Conservation (phyloP, 2,113 vertebrate genomes). For the Cisticola juncidis region DNA sequence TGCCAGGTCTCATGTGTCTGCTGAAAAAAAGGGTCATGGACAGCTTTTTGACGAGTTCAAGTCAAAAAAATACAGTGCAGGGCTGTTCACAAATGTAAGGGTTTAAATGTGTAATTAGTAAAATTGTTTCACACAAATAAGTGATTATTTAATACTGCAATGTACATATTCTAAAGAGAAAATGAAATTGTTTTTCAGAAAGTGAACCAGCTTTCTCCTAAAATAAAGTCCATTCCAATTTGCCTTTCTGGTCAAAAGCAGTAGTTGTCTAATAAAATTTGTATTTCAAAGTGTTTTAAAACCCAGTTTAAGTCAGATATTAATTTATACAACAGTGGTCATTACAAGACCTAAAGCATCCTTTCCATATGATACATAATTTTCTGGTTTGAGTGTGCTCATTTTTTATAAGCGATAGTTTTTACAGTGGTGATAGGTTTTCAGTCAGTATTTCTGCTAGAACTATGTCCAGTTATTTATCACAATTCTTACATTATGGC, state of each 20-base stretch:
- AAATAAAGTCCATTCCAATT: background rate
- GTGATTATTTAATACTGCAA: background rate
- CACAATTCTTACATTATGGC: background rate
- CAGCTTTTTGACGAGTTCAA: background rate
- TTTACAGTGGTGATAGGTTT: background rate
- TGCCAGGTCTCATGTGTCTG: background rate
- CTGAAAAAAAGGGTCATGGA: background rate
- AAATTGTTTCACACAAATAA: background rate
- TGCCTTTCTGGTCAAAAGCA: background rate
- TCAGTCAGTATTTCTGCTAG: background rate
- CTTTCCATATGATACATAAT: background rate
- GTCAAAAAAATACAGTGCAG: background rate
- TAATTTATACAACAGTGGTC: background rate
- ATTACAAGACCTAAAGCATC: background rate
- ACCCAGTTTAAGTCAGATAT: background rate
- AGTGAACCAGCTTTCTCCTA: background rate
- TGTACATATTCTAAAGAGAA: background rate
- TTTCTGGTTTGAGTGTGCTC: background rate
- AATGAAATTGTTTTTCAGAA: background rate
- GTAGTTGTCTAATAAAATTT: background rate
- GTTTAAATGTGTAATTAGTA: background rate
- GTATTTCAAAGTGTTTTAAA: background rate
- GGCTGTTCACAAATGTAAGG: background rate
- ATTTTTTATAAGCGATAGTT: background rate
- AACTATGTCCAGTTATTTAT: background rate